A percentile compares a stretch with the other conserved stretches of the same genome.
These are phyloP conservation scores for Psilopogon haemacephalus DNA, from an alignment of 2,113 vertebrate genomes.

Conservation along the genomic window DNA sequence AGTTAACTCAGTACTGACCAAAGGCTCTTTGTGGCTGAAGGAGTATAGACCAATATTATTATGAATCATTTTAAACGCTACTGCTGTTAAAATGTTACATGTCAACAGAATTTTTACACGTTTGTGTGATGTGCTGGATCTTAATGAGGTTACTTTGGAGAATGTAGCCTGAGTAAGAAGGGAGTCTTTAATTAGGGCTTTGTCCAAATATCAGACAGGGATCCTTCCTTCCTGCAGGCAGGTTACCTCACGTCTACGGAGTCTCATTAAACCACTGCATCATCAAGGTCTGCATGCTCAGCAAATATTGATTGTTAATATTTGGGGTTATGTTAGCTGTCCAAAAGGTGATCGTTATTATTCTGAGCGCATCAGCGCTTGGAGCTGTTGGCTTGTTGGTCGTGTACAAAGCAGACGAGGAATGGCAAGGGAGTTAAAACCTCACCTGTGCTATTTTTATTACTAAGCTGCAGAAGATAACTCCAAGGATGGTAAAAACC, in stretches of 20 bases:
- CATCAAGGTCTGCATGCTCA: neutral
- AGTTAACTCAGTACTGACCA: neutral
- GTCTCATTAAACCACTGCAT: neutral
- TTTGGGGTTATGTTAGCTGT: conserved; percentile 26
- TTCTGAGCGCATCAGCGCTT: neutral
- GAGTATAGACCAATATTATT: neutral
- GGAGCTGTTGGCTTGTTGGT: neutral
- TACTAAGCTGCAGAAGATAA: neutral
- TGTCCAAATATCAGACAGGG: neutral
- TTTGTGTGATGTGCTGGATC: neutral
- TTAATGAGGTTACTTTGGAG: neutral
- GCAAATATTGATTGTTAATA: conserved; percentile 8
- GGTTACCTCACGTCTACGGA: neutral
- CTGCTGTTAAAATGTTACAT: neutral
- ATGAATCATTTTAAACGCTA: neutral
- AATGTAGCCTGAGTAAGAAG: neutral
- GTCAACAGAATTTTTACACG: neutral
- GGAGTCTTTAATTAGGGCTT: neutral
- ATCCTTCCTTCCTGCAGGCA: neutral
- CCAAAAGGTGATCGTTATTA: conserved; percentile 16
- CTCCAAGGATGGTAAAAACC: neutral
- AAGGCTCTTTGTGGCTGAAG: neutral
- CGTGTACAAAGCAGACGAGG: neutral
- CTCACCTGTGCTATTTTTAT: neutral
- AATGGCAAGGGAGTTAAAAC: neutral